Percentiles rank a stretch among this genome's conserved stretches.
Conservation (phyloP, 2,888 invertebrate genomes). For the Hyles lineata region DNA sequence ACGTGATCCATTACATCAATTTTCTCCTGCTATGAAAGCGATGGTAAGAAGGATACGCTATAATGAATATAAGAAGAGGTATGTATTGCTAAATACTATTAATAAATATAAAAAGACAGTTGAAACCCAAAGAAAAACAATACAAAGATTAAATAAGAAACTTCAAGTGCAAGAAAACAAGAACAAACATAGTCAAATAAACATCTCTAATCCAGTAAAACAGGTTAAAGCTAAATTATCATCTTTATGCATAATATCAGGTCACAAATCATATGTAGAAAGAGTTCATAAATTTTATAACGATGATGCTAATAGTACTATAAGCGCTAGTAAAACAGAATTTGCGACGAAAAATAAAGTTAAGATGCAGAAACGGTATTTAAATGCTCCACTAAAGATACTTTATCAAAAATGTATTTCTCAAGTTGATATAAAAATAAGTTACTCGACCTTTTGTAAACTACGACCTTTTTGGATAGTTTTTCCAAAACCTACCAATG, state of each 20-base stretch:
- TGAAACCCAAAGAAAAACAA: neutral
- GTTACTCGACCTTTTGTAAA: conserved; percentile 10
- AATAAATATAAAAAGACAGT: no score
- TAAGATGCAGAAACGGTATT: conserved; percentile 19
- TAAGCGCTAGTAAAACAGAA: conserved; percentile 37
- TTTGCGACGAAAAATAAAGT: conserved; percentile 30
- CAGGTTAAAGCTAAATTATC: neutral
- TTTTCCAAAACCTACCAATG: neutral
- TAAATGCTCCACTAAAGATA: conserved; percentile 19
- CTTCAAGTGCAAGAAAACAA: neutral
- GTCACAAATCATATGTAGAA: conserved; percentile 19
- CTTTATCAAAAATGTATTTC: conserved; percentile 12
- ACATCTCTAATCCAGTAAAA: neutral
- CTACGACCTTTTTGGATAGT: conserved; percentile 26
- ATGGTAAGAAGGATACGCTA: neutral
- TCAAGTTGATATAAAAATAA: conserved; percentile 2
- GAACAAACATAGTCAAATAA: neutral
- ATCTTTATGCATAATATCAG: neutral
- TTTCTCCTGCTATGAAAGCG: neutral
- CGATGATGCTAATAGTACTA: conserved; percentile 35
- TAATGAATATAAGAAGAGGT: neutral
- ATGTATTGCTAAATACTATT: neutral
- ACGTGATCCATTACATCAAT: neutral
- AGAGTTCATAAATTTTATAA: conserved; percentile 32
- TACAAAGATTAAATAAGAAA: neutral